Base-by-base conservation (phyloP, 2,888 invertebrate genomes). In the Villa cingulata region DNA sequence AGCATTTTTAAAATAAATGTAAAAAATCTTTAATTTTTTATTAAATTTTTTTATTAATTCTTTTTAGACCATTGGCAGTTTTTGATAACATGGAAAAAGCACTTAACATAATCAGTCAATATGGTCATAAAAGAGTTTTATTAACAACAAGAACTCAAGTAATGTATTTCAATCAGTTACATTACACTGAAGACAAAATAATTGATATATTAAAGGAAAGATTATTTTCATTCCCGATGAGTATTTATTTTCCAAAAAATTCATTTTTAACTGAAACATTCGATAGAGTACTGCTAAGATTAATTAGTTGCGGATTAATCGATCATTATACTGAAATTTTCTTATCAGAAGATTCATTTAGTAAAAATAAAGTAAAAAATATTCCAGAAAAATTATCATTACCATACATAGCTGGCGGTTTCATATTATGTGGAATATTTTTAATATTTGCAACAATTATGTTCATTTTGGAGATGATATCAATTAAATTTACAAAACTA, bases 181-280 rank as follows among this genome's bases (percentile, higher is more conserved):
- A 49, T 23, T 9, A 32, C 9, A 36, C n/a, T 1, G 37, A 19
- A 7, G 36, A 23, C 19, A 20, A 41, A 5, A n/a, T 20, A n/a
- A 16, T 49, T 36, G 16, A 29, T n/a, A 40, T 44, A n/a, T 16
- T 48, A 2, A n/a, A 16, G 6, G 40, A 51, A 16, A 34, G 41
- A 14, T 14, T 51, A 2, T 43, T 36, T 27, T 15, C 29, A 9
- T 40, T 49, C 32, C 51, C 49, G 34, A 39, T 45, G n/a, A 29
- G 37, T 12, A 43, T 51, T 6, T 51, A 41, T 17, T 43, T 43
- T 36, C 41, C 45, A 29, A 49, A 48, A 37, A 47, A 51, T 32
- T 51, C 51, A 6, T 51, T 43, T 43, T 23, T 51, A 2, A 37
- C 20, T 10, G n/a, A 37, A 2, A 5, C 43, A 19, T 43, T 51